Conservation (phyloP, 2,797 vertebrate species). For the Paguma larvata region DNA sequence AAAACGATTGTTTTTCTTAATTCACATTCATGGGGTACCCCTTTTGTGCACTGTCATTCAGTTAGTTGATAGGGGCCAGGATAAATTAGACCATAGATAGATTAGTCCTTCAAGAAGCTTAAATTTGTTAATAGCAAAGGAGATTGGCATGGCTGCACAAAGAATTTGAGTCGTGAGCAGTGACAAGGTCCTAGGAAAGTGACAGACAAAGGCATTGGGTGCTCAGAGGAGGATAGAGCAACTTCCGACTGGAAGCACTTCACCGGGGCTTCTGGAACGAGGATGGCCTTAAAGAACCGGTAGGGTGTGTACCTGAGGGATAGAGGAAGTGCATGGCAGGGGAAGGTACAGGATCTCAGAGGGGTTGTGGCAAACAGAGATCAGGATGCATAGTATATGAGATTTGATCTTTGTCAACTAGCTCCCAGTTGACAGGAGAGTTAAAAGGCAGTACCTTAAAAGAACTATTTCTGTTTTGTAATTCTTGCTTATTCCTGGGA, state of each 20-base stretch:
- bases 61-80: not conserved
- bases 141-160: not conserved
- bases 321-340: not conserved
- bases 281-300: not conserved
- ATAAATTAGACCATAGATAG: not conserved
- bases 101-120: not conserved
- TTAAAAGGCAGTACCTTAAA: not conserved
- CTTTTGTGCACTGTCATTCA: not conserved
- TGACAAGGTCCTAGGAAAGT: not conserved
- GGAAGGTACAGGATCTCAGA: not conserved
- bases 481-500: slow-evolving; percentile 42
- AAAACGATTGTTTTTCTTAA: slow-evolving; percentile 32
- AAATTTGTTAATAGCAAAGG: not conserved
- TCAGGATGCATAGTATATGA: not conserved
- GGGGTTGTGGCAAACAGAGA: not conserved
- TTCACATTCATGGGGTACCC: not conserved
- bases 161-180: not conserved
- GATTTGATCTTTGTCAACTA: not conserved
- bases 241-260: not conserved
- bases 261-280: not conserved
- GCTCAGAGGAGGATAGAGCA: not conserved
- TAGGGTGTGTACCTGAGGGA: not conserved
- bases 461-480: not conserved
- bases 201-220: not conserved
- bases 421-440: not conserved